Conservation (phyloP, 2,113 vertebrate genomes). For the Pica pica region DNA sequence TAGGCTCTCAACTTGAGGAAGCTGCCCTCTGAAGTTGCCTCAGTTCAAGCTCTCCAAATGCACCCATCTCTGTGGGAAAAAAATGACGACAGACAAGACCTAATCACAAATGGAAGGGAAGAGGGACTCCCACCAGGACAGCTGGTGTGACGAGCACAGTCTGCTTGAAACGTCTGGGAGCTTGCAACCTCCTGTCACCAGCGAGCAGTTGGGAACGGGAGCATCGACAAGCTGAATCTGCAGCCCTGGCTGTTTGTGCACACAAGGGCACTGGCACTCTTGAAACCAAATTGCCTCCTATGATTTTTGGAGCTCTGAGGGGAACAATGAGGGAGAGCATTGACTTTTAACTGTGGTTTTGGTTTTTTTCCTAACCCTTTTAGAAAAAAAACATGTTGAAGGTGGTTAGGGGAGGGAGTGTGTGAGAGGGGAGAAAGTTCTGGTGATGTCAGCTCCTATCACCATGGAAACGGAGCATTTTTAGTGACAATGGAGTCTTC, state of each 20-base stretch:
- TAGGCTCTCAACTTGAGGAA: background rate
- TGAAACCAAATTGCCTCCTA: background rate
- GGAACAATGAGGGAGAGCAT: background rate
- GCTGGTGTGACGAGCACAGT: background rate
- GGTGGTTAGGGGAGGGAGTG: background rate
- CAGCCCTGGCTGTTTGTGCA: background rate
- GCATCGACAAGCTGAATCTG: background rate
- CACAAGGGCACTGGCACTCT: background rate
- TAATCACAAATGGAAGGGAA: background rate
- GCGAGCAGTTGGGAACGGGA: background rate
- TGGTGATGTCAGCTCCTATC: constrained; percentile 60
- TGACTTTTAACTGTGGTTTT: background rate
- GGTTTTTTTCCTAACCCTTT: background rate
- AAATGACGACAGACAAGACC: background rate
- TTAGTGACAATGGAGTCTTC: constrained; percentile 66
- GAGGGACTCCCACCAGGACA: constrained; percentile 19
- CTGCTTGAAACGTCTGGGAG: background rate
- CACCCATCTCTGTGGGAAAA: background rate
- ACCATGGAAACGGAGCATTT: constrained; percentile 57
- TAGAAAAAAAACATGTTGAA: background rate
- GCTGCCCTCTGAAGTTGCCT: background rate
- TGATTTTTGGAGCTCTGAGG: background rate
- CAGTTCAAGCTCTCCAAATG: background rate
- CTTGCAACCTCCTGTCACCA: background rate
- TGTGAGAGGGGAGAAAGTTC: constrained; percentile 25